Evolutionary conservation across 2,888 invertebrate species (phyloP).

Genomic region (Aspidiotus rigidus): DNA sequence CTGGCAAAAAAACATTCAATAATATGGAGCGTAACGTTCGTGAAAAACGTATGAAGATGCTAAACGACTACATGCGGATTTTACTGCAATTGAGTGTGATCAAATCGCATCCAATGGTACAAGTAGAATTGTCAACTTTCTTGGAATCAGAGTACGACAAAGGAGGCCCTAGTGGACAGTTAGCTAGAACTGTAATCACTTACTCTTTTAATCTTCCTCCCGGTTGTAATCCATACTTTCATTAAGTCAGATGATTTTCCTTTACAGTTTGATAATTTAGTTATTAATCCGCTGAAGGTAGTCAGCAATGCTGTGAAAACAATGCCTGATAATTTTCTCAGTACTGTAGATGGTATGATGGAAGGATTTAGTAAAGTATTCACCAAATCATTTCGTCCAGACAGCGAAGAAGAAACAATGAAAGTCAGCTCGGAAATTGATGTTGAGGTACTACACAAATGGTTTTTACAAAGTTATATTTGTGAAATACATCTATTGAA

Average conservation of each 20-base stretch:
- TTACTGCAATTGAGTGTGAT: conserved; percentile 55
- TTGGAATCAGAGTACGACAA: conserved; percentile 62
- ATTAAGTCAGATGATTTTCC: background rate
- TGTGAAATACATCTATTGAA: background rate
- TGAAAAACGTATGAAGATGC: conserved; percentile 70
- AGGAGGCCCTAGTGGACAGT: conserved; percentile 52
- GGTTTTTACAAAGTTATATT: background rate
- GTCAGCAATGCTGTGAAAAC: conserved; percentile 67
- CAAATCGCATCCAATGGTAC: conserved; percentile 53
- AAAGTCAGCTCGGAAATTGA: conserved; percentile 50
- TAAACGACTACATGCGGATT: conserved; percentile 70
- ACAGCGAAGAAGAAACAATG: conserved; percentile 43
- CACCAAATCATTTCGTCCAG: conserved; percentile 19
- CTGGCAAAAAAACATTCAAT: conserved; percentile 88
- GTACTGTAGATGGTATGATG: conserved; percentile 74
- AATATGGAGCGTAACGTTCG: conserved; percentile 77
- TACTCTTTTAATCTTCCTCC: background rate
- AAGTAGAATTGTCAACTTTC: conserved; percentile 54
- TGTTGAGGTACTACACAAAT: conserved; percentile 50
- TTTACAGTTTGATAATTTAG: conserved; percentile 57
- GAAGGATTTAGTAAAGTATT: conserved; percentile 42
- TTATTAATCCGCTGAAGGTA: conserved; percentile 64
- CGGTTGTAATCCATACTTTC: no score
- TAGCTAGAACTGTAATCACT: conserved; percentile 50
- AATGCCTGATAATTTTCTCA: conserved; percentile 78